These are phyloP conservation scores for Pardalotus punctatus DNA, from an alignment of 2,113 vertebrate genomes.

Conservation along the genomic window DNA sequence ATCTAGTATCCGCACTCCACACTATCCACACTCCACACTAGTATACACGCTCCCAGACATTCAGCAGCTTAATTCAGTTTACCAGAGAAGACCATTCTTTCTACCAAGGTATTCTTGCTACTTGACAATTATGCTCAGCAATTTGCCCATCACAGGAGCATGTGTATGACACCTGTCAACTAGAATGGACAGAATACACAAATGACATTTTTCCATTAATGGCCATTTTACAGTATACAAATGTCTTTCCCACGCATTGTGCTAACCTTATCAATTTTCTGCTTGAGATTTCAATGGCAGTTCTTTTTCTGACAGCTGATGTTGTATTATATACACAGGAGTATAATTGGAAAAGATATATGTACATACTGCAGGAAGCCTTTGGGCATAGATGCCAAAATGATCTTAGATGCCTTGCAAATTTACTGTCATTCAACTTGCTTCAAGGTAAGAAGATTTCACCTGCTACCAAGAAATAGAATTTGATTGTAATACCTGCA, in stretches of 20 bases:
- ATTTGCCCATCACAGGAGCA: background rate
- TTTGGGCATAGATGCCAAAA: slow-evolving; percentile 86
- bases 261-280: background rate
- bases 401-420: slow-evolving; percentile 90
- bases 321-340: slow-evolving; percentile 72
- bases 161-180: background rate
- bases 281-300: slow-evolving; percentile 4
- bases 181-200: background rate
- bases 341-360: slow-evolving; percentile 86
- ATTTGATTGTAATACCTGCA: background rate
- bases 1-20: too few species aligned
- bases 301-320: slow-evolving; percentile 53
- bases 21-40: too few species aligned
- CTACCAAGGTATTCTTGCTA: background rate
- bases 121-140: background rate
- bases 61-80: background rate
- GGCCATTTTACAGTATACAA: background rate
- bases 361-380: slow-evolving; percentile 89
- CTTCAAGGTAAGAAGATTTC: slow-evolving; percentile 85
- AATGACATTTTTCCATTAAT: background rate
- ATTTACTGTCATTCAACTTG: slow-evolving; percentile 92
- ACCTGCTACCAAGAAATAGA: slow-evolving; percentile 3
- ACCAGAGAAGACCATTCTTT: background rate
- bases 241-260: background rate
- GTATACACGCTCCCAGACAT: background rate